phyloP scores from a whole-genome alignment of 2,113 vertebrate species.

The Edolisoma coerulescens region DNA sequence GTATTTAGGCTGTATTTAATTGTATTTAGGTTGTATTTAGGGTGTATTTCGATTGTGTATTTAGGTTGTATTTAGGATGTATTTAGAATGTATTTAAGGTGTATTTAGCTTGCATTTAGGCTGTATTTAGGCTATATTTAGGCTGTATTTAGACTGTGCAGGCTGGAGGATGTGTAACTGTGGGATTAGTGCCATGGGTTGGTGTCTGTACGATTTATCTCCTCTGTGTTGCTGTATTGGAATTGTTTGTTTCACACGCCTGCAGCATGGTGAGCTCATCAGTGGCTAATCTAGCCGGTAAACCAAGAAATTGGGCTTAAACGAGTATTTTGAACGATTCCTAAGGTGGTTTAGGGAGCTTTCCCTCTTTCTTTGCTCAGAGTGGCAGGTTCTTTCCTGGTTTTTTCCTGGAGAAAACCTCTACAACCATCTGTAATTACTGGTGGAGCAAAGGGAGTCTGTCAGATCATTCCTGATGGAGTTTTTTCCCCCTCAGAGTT shows the following conservation, averaged over 20 bases:
- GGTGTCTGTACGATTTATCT: background rate
- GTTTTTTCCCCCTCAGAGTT: background rate
- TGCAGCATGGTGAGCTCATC: background rate
- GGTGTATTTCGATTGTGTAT: too few relatives aligned
- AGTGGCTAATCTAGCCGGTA: background rate
- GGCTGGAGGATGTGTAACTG: background rate
- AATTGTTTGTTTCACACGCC: background rate
- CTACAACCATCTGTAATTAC: background rate
- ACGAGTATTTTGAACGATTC: background rate
- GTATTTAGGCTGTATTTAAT: too few relatives aligned
- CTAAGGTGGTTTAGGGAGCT: background rate
- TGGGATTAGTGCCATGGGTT: background rate
- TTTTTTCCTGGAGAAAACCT: background rate
- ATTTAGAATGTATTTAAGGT: too few relatives aligned
- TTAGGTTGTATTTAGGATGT: too few relatives aligned
- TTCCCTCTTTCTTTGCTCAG: background rate
- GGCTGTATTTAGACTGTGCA: background rate
- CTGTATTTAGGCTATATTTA: background rate
- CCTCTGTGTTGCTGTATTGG: background rate
- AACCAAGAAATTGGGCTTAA: background rate
- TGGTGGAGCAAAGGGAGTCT: background rate
- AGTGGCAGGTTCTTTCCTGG: background rate
- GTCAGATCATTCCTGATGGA: background rate
- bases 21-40: too few relatives aligned
- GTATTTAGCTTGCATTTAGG: too few relatives aligned